Base-by-base conservation (phyloP, 2,113 vertebrate species). In the Clupea harengus region DNA sequence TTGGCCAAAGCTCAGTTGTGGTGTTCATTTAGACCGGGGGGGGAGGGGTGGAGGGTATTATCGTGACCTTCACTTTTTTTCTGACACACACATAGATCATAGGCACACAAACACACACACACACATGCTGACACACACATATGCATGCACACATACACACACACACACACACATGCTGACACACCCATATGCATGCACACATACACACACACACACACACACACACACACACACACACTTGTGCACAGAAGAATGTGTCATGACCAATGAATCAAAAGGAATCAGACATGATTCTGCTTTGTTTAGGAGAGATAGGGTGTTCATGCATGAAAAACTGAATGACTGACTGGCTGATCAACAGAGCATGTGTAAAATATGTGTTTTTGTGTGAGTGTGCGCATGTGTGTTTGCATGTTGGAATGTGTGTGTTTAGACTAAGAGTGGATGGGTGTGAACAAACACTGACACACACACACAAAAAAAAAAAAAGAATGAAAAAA, bases 1-100 rank as follows among this genome's bases (percentile, higher is more conserved):
- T 90, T 86, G 93, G 93, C 94, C 93, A 93, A 87, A 94, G 75
- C 89, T 92, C 82, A 89, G 91, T 89, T 92, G 72, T 4, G 72
- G 72, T 78, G 72, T 15, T 32, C 72, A 78, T 78, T 78, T 78
- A 72, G 11, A 72, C 13, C 39, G 11, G 28, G 72, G 28, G 67
- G 25, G 9, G 25, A 11, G 28, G 72, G 28, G 72, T 78, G 4
- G 11, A n/a, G 28, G 28, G 28, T 78, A 78, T 78, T 78, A 78
- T 32, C 28, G 15, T 78, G 32, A 39, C 72, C 72, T 78, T 17
- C 10, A 20, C 39, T 39, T 78, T 78, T 78, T 8, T 10, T 78
- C 13, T 44, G 72, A 78, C 72, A 78, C 13, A n/a, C 60, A 64
- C 60, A 64, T 64, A n/a, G 22, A 25, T 64, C 60, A 64, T 22